Evolutionary conservation across 2,888 invertebrate species (phyloP).

Genomic region (Psococerastis gibbosa): DNA sequence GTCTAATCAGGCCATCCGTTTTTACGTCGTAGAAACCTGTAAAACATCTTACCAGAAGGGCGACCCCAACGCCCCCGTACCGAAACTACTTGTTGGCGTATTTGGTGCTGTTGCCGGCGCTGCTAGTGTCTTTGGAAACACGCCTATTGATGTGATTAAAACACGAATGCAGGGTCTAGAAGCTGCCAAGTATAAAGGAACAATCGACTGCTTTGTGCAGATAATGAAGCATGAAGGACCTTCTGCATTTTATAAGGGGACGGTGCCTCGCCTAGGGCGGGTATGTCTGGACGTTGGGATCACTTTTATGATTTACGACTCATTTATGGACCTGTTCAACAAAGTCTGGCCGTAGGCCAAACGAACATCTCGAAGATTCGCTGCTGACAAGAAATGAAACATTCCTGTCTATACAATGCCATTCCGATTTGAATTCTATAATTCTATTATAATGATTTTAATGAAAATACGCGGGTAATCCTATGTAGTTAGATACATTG

Average conservation of each 20-base stretch:
- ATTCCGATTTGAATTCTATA: no score
- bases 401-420: no score
- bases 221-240: constrained; percentile 40
- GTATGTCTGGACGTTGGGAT: constrained; percentile 43
- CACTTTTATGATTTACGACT: constrained; percentile 46
- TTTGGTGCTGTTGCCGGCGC: constrained; percentile 95
- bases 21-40: constrained; percentile 90
- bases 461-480: no score
- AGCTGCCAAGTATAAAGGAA: constrained; percentile 39
- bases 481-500: no score
- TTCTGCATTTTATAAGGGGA: constrained; percentile 44
- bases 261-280: constrained; percentile 36
- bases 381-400: no score
- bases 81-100: constrained; percentile 67
- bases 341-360: constrained; percentile 28
- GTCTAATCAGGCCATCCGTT: constrained; percentile 94
- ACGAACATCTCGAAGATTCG: no score
- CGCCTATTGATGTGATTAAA: constrained; percentile 96
- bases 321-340: constrained; percentile 38
- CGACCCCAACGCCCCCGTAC: constrained; percentile 64
- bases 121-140: constrained; percentile 94
- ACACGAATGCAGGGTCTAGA: constrained; percentile 85
- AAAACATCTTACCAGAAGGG: constrained; percentile 83
- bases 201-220: constrained; percentile 35
- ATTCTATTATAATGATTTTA: no score